Conservation (phyloP, 2,113 vertebrate genomes). For the Martes martes region DNA sequence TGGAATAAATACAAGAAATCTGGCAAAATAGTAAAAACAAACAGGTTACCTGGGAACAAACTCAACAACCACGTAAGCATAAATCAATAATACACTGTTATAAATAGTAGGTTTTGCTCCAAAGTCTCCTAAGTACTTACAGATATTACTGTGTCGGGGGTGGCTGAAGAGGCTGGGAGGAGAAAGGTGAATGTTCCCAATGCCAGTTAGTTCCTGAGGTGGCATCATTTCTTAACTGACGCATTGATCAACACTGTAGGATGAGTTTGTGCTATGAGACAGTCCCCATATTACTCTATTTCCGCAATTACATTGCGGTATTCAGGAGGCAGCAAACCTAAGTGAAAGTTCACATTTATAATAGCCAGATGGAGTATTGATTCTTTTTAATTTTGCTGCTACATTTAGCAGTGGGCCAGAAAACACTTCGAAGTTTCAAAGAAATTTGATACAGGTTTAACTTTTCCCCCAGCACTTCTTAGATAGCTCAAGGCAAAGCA, state of each 20-base stretch:
- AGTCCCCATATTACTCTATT: conserved; percentile 61
- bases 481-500: conserved; percentile 75
- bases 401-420: conserved; percentile 67
- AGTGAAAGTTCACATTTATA: conserved; percentile 57
- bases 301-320: conserved; percentile 50
- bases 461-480: conserved; percentile 63
- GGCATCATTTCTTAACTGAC: conserved; percentile 78
- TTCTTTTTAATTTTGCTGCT: conserved; percentile 66
- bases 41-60: conserved; percentile 81
- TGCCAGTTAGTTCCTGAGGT: conserved; percentile 84
- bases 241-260: conserved; percentile 71
- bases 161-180: neutral
- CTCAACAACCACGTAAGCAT: conserved; percentile 82
- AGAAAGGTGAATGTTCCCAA: conserved; percentile 61
- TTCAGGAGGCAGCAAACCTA: conserved; percentile 75
- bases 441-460: conserved; percentile 47
- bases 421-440: conserved; percentile 62
- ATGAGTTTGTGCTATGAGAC: conserved; percentile 81
- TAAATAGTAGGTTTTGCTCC: conserved; percentile 71
- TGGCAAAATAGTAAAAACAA: conserved; percentile 87
- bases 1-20: conserved; percentile 92
- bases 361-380: conserved; percentile 49
- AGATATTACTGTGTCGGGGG: conserved; percentile 58
- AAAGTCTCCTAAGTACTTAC: conserved; percentile 72
- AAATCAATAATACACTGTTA: conserved; percentile 72